These are phyloP conservation scores for Lerista edwardsae DNA, from an alignment of 2,797 vertebrate genomes.

Conservation along the genomic window DNA sequence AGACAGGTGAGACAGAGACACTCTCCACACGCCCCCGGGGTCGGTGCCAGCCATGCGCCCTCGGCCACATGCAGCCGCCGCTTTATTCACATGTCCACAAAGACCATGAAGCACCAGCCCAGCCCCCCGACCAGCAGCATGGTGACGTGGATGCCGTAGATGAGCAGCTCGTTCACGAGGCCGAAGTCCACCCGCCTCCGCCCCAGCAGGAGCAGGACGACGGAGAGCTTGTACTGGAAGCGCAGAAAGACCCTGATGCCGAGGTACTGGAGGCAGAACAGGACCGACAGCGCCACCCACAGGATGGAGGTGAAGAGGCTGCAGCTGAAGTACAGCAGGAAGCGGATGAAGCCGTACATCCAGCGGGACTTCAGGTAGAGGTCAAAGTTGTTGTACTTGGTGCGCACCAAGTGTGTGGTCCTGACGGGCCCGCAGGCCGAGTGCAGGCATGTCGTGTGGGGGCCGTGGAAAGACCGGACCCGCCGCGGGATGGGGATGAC, in stretches of 20 bases:
- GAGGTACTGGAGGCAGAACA: constrained; percentile 94
- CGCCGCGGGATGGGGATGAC: constrained; percentile 97
- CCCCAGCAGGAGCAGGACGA: constrained; percentile 91
- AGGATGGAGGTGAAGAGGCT: constrained; percentile 95
- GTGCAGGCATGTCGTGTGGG: constrained; percentile 97
- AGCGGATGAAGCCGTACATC: constrained; percentile 95
- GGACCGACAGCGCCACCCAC: constrained; percentile 90
- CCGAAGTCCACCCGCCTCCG: constrained; percentile 92
- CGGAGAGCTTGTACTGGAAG: constrained; percentile 95
- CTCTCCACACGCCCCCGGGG: neutral
- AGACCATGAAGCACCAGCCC: constrained; percentile 99
- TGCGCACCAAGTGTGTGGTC: constrained; percentile 88
- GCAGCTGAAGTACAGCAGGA: constrained; percentile 96
- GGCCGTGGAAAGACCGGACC: constrained; percentile 97
- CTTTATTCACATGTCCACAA: constrained; percentile 95
- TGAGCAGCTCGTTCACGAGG: constrained; percentile 91
- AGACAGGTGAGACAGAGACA: neutral
- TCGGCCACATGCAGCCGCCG: constrained; percentile 52
- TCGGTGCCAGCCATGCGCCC: constrained; percentile 41
- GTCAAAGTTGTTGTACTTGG: constrained; percentile 98
- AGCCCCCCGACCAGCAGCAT: constrained; percentile 97
- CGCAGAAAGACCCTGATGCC: constrained; percentile 90
- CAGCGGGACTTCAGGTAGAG: constrained; percentile 85
- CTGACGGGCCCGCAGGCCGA: constrained; percentile 91
- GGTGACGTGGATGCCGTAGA: constrained; percentile 95